These are phyloP conservation scores for Podilymbus podiceps DNA, from an alignment of 2,113 vertebrate genomes.

Conservation along the genomic window DNA sequence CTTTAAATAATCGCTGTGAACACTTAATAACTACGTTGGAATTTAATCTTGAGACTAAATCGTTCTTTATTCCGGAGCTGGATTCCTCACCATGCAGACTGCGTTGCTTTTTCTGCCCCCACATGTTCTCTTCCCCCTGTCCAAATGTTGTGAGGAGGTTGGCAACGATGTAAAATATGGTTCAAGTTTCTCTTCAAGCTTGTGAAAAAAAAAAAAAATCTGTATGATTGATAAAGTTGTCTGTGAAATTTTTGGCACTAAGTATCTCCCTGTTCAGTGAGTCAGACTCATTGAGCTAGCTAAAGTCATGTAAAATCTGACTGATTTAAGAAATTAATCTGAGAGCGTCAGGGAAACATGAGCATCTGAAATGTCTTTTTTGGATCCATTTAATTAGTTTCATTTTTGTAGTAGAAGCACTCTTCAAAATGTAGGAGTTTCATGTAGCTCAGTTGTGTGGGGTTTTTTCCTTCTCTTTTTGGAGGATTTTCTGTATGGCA, in stretches of 20 bases:
- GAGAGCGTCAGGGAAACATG: fast-evolving
- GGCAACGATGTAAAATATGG: not conserved
- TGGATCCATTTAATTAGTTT: not conserved
- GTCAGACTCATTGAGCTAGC: not conserved
- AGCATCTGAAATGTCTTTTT: not conserved
- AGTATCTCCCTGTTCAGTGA: not conserved
- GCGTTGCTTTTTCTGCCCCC: not conserved
- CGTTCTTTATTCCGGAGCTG: not conserved
- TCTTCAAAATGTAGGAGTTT: not conserved
- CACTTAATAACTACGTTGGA: not conserved
- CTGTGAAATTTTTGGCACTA: not conserved
- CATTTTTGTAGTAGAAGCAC: not conserved
- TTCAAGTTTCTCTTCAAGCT: not conserved
- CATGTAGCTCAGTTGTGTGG: fast-evolving
- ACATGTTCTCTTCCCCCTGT: not conserved
- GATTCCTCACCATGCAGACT: not conserved
- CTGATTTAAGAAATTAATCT: not conserved
- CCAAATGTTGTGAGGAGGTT: not conserved
- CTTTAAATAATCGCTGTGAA: not conserved
- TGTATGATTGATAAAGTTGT: not conserved
- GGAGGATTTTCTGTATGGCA: not conserved
- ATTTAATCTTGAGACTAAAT: not conserved
- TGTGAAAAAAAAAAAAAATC: not conserved
- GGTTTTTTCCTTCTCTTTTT: fast-evolving
- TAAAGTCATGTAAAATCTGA: not conserved